These are phyloP conservation scores for Phalacrocorax brasilianus DNA, from an alignment of 2,113 vertebrate species.

Conservation along the genomic window DNA sequence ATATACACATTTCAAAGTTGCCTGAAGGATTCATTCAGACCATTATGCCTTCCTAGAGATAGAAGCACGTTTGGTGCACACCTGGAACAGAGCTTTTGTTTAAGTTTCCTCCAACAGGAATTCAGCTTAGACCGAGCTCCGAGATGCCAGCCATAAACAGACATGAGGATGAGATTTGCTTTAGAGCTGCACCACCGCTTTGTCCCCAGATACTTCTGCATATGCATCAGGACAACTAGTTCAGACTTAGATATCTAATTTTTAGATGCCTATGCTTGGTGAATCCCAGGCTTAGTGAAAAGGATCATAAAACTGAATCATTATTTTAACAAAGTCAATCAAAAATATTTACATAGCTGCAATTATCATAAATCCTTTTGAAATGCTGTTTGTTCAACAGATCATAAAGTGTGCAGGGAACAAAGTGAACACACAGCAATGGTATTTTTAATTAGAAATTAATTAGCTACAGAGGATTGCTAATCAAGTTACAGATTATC, in stretches of 20 bases:
- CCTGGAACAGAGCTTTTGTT: background rate
- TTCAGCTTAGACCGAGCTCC: background rate
- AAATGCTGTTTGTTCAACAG: background rate
- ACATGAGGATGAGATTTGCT: background rate
- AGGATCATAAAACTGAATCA: background rate
- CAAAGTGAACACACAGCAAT: background rate
- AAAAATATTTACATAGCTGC: background rate
- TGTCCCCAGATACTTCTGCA: background rate
- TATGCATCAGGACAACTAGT: background rate
- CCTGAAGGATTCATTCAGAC: background rate
- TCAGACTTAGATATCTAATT: background rate
- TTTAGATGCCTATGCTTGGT: background rate
- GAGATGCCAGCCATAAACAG: background rate
- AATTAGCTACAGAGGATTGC: background rate
- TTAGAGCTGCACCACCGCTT: background rate
- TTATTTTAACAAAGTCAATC: background rate
- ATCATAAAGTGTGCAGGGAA: background rate
- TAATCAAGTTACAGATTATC: conserved; percentile 42
- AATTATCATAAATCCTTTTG: conserved; percentile 8
- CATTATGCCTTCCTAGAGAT: background rate
- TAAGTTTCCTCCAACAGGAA: background rate
- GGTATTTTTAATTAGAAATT: conserved; percentile 40
- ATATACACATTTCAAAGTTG: background rate
- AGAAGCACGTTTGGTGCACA: background rate
- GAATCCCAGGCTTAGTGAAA: background rate